Conservation (phyloP, 2,797 vertebrate genomes). For the Lepidocolaptes lacrymiger region DNA sequence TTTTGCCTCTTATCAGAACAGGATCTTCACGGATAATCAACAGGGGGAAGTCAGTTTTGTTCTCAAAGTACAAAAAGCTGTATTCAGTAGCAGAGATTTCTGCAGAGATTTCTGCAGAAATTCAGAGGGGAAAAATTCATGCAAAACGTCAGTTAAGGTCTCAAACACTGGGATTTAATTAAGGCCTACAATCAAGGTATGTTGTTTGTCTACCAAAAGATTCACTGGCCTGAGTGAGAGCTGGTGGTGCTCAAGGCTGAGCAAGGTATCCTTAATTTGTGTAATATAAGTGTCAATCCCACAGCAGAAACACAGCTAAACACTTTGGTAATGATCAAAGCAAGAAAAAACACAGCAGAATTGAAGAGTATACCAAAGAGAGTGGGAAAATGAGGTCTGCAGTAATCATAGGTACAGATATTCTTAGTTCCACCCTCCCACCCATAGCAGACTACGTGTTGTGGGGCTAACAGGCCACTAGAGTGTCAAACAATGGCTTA, state of each 20-base stretch:
- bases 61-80: neutral
- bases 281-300: neutral
- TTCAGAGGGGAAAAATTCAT: rapidly evolving
- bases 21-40: neutral
- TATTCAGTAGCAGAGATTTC: neutral
- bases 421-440: neutral
- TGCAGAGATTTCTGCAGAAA: neutral
- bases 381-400: neutral
- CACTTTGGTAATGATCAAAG: neutral
- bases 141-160: neutral
- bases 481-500: neutral
- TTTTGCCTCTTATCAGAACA: neutral
- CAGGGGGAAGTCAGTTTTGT: neutral
- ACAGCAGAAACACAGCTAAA: neutral
- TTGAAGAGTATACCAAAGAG: neutral
- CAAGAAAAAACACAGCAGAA: neutral
- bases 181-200: neutral
- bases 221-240: neutral
- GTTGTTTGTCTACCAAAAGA: neutral
- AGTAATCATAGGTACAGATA: neutral
- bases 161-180: neutral
- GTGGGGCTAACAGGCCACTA: neutral
- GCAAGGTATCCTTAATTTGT: neutral
- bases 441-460: neutral
- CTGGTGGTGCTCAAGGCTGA: neutral